Evolutionary conservation across 2,113 vertebrate genomes (phyloP).

Genomic region (Dunckerocampus dactyliophorus): DNA sequence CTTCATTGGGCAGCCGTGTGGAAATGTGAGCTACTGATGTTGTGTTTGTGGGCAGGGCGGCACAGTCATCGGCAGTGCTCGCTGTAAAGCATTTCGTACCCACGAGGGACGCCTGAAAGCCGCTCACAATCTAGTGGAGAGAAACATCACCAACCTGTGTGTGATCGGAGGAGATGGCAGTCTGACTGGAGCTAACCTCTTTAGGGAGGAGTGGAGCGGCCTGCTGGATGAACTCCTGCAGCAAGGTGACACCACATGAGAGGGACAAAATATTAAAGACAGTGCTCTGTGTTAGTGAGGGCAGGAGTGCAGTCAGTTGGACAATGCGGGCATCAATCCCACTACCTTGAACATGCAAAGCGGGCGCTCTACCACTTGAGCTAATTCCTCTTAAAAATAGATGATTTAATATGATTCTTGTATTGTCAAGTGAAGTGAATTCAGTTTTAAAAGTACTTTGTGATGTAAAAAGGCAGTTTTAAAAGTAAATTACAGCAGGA

Average conservation of each 20-base stretch:
- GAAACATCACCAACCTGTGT: conserved; percentile 88
- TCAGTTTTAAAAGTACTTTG: too few relatives aligned
- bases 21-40: not conserved
- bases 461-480: too few relatives aligned
- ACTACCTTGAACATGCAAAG: not conserved
- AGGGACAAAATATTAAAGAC: not conserved
- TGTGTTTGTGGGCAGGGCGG: conserved; percentile 77
- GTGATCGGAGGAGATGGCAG: conserved; percentile 96
- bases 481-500: too few relatives aligned
- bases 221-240: conserved; percentile 81
- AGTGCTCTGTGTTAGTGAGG: too few relatives aligned
- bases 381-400: not conserved
- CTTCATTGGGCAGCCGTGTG: not conserved
- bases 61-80: conserved; percentile 93
- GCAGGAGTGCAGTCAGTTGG: not conserved
- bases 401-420: too few relatives aligned
- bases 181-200: conserved; percentile 91
- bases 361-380: not conserved
- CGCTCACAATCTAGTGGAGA: conserved; percentile 80
- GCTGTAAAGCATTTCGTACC: conserved; percentile 84
- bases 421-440: too few relatives aligned
- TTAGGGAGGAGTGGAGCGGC: conserved; percentile 88
- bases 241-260: conserved; percentile 65
- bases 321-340: conserved; percentile 1
- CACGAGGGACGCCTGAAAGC: conserved; percentile 87